Base-by-base conservation (phyloP, 2,797 vertebrate genomes). In the Gymnopithys bicolor region DNA sequence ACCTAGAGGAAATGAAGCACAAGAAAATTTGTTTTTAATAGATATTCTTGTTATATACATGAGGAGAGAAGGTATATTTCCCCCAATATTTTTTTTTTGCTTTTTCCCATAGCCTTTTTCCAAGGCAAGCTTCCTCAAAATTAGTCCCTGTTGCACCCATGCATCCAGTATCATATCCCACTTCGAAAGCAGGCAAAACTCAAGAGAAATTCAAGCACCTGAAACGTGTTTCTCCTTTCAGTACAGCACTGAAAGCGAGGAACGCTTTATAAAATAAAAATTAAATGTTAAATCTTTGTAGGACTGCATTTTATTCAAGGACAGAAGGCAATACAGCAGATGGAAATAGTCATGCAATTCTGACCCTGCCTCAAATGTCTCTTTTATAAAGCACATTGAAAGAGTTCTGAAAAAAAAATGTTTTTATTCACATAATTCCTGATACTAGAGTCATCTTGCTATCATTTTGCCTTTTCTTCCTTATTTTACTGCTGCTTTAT, bases 401-500 rank as follows among this genome's bases (percentile, higher is more conserved):
- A 69, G 19, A 28, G 12, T 58, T 53, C 45, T 19, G 7, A 0
- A 0, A 15, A 70, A 39, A 17, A 30, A 27, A 7, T 17, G 6
- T 10, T 43, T 62, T 81, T 37, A 35, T 70, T 63, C 60, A 22
- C 30, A 5, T 53, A 53, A 84, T 66, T 78, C 51, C 51, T 52
- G 35, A 18, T 43, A 39, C n/a, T 74, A 58, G 32, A 52, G 11
- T 24, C 23, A 69, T 37, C 62, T 64, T 45, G 52, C 30, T 63
- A 59, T 37, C 2, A 14, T 58, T 91, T 67, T 25, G 13, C 35
- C 30, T 21, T 59, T 52, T 53, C 41, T 48, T 52, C 48, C 46
- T 19, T 74, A 27, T 51, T 89, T 85, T 62, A 67, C 45, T 46
- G 67, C 63, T 84, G 52, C 14, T 93, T 82, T 92, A 73, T 60